Evolutionary conservation across 2,888 invertebrate species (phyloP).

Genomic region (Ischnura elegans): DNA sequence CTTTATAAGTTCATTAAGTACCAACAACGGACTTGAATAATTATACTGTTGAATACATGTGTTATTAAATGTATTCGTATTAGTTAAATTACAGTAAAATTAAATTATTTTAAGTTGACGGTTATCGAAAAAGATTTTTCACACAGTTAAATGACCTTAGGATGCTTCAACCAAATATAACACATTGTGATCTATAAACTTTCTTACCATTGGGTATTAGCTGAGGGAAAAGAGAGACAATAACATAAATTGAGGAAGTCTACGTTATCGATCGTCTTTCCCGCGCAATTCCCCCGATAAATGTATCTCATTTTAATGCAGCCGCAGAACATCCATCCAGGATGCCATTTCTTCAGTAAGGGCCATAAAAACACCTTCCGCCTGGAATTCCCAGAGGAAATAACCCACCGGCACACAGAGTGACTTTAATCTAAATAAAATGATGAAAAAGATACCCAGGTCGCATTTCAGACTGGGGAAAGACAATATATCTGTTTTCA

Average conservation of each 20-base stretch:
- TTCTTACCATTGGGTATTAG: not conserved
- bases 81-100: too few species aligned
- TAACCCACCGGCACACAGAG: not conserved
- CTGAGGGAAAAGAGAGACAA: not conserved
- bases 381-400: not conserved
- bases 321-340: not conserved
- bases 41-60: too few species aligned
- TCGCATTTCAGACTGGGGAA: not conserved
- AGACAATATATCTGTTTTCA: not conserved
- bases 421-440: not conserved
- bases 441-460: slow-evolving; percentile 2
- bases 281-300: not conserved
- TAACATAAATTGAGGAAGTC: not conserved
- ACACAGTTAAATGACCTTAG: too few species aligned
- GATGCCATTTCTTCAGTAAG: not conserved
- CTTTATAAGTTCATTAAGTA: too few species aligned
- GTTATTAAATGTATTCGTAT: too few species aligned
- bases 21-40: too few species aligned
- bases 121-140: too few species aligned
- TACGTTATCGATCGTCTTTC: not conserved
- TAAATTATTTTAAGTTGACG: too few species aligned
- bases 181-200: too few species aligned
- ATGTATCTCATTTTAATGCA: not conserved
- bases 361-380: not conserved
- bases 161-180: too few species aligned